Evolutionary conservation across 2,113 vertebrate species (phyloP).

Genomic region (Kobus ellipsiprymnus): DNA sequence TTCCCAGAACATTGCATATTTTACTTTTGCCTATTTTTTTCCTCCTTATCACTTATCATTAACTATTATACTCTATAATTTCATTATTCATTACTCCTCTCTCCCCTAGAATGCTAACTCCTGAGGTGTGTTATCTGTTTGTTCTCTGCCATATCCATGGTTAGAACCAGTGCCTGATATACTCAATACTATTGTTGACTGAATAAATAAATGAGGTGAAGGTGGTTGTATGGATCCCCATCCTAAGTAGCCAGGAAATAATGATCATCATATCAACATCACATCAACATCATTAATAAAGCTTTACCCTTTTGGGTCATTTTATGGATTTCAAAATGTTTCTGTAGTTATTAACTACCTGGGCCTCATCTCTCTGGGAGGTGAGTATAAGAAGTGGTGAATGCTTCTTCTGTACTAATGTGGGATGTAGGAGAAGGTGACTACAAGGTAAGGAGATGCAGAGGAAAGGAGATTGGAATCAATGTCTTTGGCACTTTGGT

Average conservation of each 20-base stretch:
- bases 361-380: background rate
- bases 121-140: background rate
- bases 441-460: background rate
- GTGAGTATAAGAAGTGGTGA: background rate
- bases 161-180: background rate
- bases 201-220: background rate
- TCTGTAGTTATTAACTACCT: background rate
- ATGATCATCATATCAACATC: background rate
- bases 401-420: background rate
- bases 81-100: background rate
- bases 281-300: background rate
- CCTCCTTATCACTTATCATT: background rate
- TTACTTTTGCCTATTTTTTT: background rate
- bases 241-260: background rate
- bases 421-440: background rate
- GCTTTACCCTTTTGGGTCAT: background rate
- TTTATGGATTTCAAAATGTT: background rate
- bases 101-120: background rate
- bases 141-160: background rate
- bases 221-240: background rate
- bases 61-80: background rate
- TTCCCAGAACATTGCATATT: background rate
- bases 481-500: background rate
- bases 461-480: background rate
- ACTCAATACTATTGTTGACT: background rate